These are phyloP conservation scores for Entomobrya proxima DNA, from an alignment of 2,888 invertebrate genomes.

Conservation along the genomic window DNA sequence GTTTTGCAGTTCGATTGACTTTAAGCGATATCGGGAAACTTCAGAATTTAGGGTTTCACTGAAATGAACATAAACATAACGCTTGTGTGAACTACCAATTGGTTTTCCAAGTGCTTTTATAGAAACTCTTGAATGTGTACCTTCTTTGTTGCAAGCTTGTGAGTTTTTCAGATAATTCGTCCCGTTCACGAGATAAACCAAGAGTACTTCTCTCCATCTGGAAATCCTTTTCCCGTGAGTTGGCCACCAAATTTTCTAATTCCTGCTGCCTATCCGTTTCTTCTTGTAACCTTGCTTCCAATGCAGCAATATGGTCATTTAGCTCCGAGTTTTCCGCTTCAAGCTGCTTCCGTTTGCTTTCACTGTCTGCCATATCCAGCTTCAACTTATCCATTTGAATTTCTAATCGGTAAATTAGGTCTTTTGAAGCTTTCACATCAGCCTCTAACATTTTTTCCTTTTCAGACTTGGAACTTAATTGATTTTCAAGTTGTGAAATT, in stretches of 20 bases:
- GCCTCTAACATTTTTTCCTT: conserved; percentile 64
- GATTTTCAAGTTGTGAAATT: conserved; percentile 70
- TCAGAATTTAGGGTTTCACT: conserved; percentile 72
- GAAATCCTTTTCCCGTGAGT: conserved; percentile 71
- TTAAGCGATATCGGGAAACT: conserved; percentile 69
- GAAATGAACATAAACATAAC: background rate
- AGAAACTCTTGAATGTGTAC: conserved; percentile 25
- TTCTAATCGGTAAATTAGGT: conserved; percentile 69
- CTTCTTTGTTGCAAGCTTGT: conserved; percentile 65
- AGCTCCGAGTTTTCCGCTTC: conserved; percentile 71
- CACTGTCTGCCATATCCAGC: conserved; percentile 70
- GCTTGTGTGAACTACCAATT: background rate
- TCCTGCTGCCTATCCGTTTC: conserved; percentile 64
- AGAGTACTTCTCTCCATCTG: conserved; percentile 53
- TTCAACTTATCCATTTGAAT: conserved; percentile 71
- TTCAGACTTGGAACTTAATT: conserved; percentile 46
- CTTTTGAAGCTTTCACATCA: conserved; percentile 70
- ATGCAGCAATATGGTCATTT: conserved; percentile 54
- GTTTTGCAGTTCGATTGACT: conserved; percentile 70
- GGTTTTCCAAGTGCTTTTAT: background rate
- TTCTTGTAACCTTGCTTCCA: conserved; percentile 62
- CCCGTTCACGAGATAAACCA: conserved; percentile 64
- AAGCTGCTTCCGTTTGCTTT: conserved; percentile 70
- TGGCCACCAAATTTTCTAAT: conserved; percentile 67
- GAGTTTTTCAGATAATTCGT: conserved; percentile 59